A percentile compares a stretch with the other conserved stretches of the same genome.
phyloP scores from a whole-genome alignment of 2,888 invertebrate genomes.

The Hermodice carunculata region DNA sequence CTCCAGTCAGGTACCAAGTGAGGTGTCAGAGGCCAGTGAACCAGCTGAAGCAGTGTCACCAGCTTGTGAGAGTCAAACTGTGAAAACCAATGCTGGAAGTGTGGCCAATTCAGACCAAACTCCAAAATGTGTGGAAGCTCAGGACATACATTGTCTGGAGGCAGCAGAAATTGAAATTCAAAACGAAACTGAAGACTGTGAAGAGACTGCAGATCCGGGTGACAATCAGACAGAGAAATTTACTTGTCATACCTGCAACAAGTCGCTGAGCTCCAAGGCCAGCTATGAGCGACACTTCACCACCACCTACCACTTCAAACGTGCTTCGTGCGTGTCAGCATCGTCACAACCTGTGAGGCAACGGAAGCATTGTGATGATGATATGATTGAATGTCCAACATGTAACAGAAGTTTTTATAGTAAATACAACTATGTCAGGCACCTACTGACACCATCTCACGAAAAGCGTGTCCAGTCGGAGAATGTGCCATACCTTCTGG shows the following conservation, averaged over 20 bases:
- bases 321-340: not conserved
- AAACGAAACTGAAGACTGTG: no score
- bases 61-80: no score
- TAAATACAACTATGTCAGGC: constrained; percentile 59
- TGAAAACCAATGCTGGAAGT: no score
- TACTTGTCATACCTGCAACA: constrained; percentile 4
- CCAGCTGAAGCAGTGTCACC: no score
- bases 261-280: not conserved
- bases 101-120: no score
- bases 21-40: no score
- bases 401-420: constrained; percentile 60
- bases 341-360: not conserved
- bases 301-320: constrained; percentile 4
- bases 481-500: constrained; percentile 71
- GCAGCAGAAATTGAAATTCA: no score
- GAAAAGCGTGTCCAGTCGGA: constrained; percentile 76
- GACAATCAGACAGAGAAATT: no score
- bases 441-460: constrained; percentile 86
- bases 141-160: no score
- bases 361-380: constrained; percentile 4
- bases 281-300: constrained; percentile 11
- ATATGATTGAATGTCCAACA: constrained; percentile 72
- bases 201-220: no score
- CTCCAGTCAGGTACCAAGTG: no score
- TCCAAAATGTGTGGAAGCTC: no score